A percentile compares a stretch with the other conserved stretches of the same genome.
Evolutionary conservation across 1,140 invertebrate genomes (phyloP).

Genomic region (Arion vulgaris): DNA sequence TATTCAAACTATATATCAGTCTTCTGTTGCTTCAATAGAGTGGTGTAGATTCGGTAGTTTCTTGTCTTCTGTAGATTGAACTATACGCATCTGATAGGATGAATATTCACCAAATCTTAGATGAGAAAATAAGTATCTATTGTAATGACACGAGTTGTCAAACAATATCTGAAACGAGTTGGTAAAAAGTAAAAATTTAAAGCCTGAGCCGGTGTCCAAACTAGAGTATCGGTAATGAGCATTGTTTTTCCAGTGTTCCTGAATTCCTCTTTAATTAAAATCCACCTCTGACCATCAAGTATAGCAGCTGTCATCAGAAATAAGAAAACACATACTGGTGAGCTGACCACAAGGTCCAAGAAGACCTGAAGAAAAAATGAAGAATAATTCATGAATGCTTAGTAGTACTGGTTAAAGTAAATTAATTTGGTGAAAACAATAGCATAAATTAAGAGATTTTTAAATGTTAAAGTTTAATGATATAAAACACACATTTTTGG

Average conservation of each 20-base stretch:
- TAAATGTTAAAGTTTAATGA: too few relatives aligned
- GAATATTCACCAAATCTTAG: slow-evolving; percentile 76
- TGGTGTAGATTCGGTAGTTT: too few relatives aligned
- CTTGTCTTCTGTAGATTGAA: too few relatives aligned
- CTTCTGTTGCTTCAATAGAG: too few relatives aligned
- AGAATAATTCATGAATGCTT: too few relatives aligned
- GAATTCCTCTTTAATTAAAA: slow-evolving; percentile 77
- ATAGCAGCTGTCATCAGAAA: slow-evolving; percentile 86
- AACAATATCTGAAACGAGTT: slow-evolving; percentile 89
- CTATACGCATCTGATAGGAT: too few relatives aligned
- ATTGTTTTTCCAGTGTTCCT: slow-evolving; percentile 84
- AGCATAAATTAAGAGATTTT: too few relatives aligned
- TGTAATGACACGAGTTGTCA: slow-evolving; percentile 90
- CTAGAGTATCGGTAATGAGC: slow-evolving; percentile 85
- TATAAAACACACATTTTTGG: too few relatives aligned
- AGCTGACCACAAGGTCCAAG: slow-evolving; percentile 89
- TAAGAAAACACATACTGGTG: slow-evolving; percentile 84
- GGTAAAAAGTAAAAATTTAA: slow-evolving; percentile 93
- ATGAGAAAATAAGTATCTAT: slow-evolving; percentile 93
- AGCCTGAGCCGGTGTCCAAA: slow-evolving; percentile 86
- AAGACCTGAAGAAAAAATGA: slow-evolving; percentile 75
- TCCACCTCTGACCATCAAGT: slow-evolving; percentile 78
- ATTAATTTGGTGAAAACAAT: too few relatives aligned
- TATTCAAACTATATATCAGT: too few relatives aligned
- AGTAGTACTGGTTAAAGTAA: too few relatives aligned